These are phyloP conservation scores for Brachyptera risi DNA, from an alignment of 2,888 invertebrate genomes.

Conservation along the genomic window DNA sequence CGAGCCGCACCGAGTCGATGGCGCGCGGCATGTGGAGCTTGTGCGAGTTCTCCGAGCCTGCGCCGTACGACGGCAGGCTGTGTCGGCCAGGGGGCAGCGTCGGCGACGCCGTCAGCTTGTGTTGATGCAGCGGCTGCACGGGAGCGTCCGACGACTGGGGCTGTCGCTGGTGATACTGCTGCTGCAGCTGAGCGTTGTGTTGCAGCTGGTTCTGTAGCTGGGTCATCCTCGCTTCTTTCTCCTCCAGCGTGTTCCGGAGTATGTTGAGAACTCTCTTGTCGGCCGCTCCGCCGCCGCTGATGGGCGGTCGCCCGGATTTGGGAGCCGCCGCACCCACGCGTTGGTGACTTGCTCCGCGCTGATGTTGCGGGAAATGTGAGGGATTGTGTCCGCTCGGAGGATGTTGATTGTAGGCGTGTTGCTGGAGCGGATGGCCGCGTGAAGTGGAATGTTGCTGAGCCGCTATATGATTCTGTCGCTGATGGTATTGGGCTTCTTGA, in stretches of 20 bases:
- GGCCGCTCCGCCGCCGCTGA: conserved; percentile 43
- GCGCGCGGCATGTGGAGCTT: conserved; percentile 66
- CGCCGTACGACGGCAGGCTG: conserved; percentile 54
- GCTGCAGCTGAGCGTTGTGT: conserved; percentile 45
- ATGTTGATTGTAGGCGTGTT: conserved; percentile 26
- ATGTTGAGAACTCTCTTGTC: conserved; percentile 68
- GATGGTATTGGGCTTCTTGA: conserved; percentile 2
- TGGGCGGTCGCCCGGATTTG: conserved; percentile 22
- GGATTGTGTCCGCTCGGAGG: conserved; percentile 32
- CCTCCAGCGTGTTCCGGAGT: conserved; percentile 66
- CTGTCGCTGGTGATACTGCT: conserved; percentile 36
- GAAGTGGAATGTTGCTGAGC: conserved; percentile 1
- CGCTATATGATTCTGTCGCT: conserved; percentile 14
- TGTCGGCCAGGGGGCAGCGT: conserved; percentile 37
- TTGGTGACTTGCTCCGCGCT: not conserved
- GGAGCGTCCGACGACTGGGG: conserved; percentile 25
- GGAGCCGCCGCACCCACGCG: conserved; percentile 32
- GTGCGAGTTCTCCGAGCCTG: conserved; percentile 51
- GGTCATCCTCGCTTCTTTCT: conserved; percentile 49
- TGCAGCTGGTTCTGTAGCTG: conserved; percentile 51
- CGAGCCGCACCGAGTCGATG: conserved; percentile 59
- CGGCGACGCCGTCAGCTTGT: conserved; percentile 21
- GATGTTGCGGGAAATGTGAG: conserved; percentile 30
- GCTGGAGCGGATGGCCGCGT: conserved; percentile 9
- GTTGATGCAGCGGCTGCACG: conserved; percentile 26